Percentiles rank a stretch among this genome's conserved stretches.
Evolutionary conservation across 1,140 invertebrate species (phyloP).

Genomic region (Triops longicaudatus): DNA sequence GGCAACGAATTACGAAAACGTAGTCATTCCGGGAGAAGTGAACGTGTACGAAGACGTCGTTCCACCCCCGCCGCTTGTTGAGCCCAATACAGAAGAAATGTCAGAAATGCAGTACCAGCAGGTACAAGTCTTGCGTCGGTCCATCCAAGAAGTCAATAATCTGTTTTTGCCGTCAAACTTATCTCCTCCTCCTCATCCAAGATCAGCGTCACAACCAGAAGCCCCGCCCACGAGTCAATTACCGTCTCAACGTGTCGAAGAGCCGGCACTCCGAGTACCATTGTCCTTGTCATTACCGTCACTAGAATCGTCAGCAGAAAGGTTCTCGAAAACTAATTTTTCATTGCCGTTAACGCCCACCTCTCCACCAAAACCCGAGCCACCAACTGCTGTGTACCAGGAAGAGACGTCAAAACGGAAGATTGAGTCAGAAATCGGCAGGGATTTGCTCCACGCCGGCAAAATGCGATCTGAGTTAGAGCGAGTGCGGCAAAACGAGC

Average conservation of each 20-base stretch:
- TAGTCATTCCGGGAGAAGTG: slow-evolving; percentile 1
- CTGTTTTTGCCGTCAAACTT: slow-evolving; percentile 38
- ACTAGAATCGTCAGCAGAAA: slow-evolving; percentile 6
- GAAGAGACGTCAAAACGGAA: slow-evolving; percentile 36
- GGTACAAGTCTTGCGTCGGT: slow-evolving; percentile 60
- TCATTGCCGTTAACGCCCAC: neutral
- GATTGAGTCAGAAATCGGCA: slow-evolving; percentile 48
- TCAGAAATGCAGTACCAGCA: slow-evolving; percentile 49
- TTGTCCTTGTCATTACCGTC: slow-evolving; percentile 25
- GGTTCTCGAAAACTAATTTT: neutral
- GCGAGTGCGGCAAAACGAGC: slow-evolving; percentile 28
- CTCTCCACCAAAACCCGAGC: neutral
- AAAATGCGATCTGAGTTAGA: slow-evolving; percentile 47
- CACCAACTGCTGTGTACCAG: neutral
- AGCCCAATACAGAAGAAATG: slow-evolving; percentile 41
- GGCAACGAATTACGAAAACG: neutral
- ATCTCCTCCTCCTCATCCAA: neutral
- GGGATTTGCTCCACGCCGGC: slow-evolving; percentile 45
- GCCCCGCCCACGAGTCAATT: neutral
- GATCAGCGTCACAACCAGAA: slow-evolving; percentile 10
- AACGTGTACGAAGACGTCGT: slow-evolving; percentile 29
- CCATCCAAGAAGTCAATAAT: slow-evolving; percentile 63
- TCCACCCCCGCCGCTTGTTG: slow-evolving; percentile 25
- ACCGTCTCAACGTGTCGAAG: neutral
- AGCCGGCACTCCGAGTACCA: neutral